Base-by-base conservation (phyloP, 2,888 invertebrate genomes). In the Acanthosoma haemorrhoidale region DNA sequence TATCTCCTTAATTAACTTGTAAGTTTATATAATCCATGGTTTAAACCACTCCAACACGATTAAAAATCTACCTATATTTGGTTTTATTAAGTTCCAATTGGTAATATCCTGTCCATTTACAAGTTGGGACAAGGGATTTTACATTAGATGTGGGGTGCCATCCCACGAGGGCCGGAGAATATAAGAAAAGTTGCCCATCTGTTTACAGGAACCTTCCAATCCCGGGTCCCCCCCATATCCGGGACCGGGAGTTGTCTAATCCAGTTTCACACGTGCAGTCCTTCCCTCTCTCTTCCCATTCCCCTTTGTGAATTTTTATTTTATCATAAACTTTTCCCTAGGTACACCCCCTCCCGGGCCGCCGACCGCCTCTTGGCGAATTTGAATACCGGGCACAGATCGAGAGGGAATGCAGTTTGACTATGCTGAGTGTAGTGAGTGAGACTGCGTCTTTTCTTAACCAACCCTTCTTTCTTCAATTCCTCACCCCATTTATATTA, bases 101-200 rank as follows among this genome's bases (percentile, higher is more conserved):
- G 51, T 51, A n/a, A 25, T 25, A 25, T 25, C 51, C 51, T 25
- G 13, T 51, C 11, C 4, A 25, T n/a, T n/a, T n/a, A n/a, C n/a
- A n/a, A n/a, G n/a, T n/a, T n/a, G n/a, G n/a, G n/a, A n/a, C n/a
- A 25, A 51, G 51, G n/a, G 25, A 21, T 25, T 51, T 51, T 51
- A 25, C 31, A 39, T 25, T 21, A n/a, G 34, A 32, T 21, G 29
- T 15, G 41, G 31, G 38, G 25, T 25, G 38, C 29, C 21, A 18
- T n/a, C 36, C 31, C 9, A 25, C n/a, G 51, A 31, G 63, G 16
- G 57, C 13, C 13, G 38, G 63, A 21, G 63, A 63, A 63, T 63
- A 41, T 63, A 63, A 39, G 63, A 63, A 63, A 63, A 63, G 63
- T 63, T 63, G 63, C 25, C 63, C 63, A 57, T 57, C 57, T 57